A percentile compares a stretch with the other conserved stretches of the same genome.
These are phyloP conservation scores for Villa cingulata DNA, from an alignment of 2,888 invertebrate species.

Conservation along the genomic window DNA sequence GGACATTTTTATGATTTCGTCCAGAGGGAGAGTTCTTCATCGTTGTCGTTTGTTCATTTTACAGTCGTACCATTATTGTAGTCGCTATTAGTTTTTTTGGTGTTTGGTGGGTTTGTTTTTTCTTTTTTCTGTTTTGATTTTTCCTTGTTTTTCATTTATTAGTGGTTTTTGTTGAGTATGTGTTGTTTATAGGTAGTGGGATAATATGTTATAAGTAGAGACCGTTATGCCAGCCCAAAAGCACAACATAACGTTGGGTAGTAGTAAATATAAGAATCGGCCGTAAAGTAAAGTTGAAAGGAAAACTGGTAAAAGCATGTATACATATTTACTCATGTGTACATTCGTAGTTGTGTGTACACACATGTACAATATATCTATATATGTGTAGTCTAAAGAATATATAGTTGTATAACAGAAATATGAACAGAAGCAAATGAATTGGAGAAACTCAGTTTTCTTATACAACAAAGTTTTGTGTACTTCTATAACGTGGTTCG, in stretches of 20 bases:
- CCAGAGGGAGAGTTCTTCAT: not conserved
- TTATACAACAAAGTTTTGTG: not conserved
- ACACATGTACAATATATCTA: too few species aligned
- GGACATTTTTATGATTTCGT: not conserved
- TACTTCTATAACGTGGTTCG: too few species aligned
- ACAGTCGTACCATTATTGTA: not conserved
- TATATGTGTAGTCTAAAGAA: not conserved
- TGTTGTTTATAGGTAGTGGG: conserved; percentile 9
- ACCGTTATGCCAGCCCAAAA: conserved; percentile 8
- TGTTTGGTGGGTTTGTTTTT: too few species aligned
- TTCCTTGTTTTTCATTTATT: not conserved
- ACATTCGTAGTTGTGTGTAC: too few species aligned
- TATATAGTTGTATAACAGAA: not conserved
- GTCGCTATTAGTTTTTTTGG: not conserved
- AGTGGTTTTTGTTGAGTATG: not conserved
- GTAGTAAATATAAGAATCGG: not conserved
- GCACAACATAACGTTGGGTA: not conserved
- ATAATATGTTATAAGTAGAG: conserved; percentile 5
- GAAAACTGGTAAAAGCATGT: not conserved
- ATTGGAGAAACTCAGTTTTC: not conserved
- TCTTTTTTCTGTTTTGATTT: not conserved
- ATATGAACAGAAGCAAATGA: not conserved
- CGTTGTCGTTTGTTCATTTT: not conserved
- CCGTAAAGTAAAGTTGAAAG: not conserved
- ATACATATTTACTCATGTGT: too few species aligned